Base-by-base conservation (phyloP, 2,113 vertebrate species). In the Thymallus thymallus region DNA sequence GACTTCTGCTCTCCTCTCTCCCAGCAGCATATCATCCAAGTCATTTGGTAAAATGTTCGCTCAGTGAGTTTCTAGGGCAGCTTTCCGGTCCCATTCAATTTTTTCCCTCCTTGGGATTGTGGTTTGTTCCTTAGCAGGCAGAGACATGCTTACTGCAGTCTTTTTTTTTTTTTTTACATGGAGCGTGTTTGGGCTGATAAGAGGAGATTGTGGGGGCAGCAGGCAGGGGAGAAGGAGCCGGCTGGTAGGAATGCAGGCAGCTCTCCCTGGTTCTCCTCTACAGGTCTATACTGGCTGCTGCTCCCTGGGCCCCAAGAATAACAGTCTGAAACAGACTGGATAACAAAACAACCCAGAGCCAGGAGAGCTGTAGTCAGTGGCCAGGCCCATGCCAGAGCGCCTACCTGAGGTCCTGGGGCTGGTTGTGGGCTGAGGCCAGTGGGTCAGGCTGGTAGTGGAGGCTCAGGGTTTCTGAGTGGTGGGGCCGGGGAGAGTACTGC, bases 401-500 rank as follows among this genome's bases (percentile, higher is more conserved):
- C 46, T 88, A 91, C 90, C 91, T 88, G 7, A 72, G 65, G 72
- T 91, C 89, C 66, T 80, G 63, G 3, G 84, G 85, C 72, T 92
- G 88, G 10, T 91, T 89, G 18, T 86, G 88, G 68, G 85, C 60
- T 4, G 91, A 90, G 30, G 63, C 56, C n/a, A 84, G 80, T 69
- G 86, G 82, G 75, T 92, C 89, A 14, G 82, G 73, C 58, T 63
- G 83, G 80, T 83, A 91, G 45, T 89, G 86, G 46, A 86, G 72
- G 32, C 86, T 74, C 73, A 95, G 91, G 55, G 94, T 95, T 24
- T 94, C 95, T 0, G 95, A 93, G 1, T 94, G 94, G 79, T 92
- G 94, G 23, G 90, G 92, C 75, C 92, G 92, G n/a, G 96, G 95
- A 45, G 96, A 97, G 83, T 94, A 95, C 85, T 97, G 96, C 0